Evolutionary conservation across 2,888 invertebrate species (phyloP), one percentile per base, ranked within the genome.

Genomic region (Lordiphosa andalusiaca): DNA sequence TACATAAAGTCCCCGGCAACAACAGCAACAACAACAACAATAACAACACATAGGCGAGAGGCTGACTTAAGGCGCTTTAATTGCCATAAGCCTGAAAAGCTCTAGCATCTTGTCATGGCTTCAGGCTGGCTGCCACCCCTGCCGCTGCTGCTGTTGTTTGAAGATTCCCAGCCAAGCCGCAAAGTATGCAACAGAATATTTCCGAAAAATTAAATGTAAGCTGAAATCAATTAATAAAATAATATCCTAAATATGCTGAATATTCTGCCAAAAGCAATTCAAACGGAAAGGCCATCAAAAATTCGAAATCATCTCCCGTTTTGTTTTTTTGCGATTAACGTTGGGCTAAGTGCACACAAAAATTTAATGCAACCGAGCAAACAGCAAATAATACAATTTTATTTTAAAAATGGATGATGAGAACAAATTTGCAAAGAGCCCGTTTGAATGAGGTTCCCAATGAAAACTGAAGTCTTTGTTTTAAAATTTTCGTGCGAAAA

Each of bases 1-100:
- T 53, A 61, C 62, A 61, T 30, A 47, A 57, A 62, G 48, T 64
- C 54, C 47, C 25, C 41, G 25, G n/a, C n/a, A n/a, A n/a, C n/a
- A n/a, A n/a, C n/a, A n/a, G 2, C 25, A 25, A 23, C 4, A 23
- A 23, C 23, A 23, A 25, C 25, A 25, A 25, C 25, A 47, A 37
- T 36, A 37, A 39, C 53, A 39, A 37, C 41, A 47, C 35, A 33
- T 48, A 23, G 6, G 38, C 37, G 30, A 47, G 37, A 37, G 21
- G 13, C 39, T 48, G 59, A 56, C 63, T 58, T 56, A 57, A 67
- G 71, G 61, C 68, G 53, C 53, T 73, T 73, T 57, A 61, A 69
- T 59, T 69, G 69, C 44, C 47, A 59, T 49, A 59, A 59, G 55
- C 58, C 69, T 33, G 46, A 64, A 58, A 59, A 56, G 25, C 40